These are phyloP conservation scores for Neotoma lepida DNA, from an alignment of 2,113 vertebrate species.

Conservation along the genomic window DNA sequence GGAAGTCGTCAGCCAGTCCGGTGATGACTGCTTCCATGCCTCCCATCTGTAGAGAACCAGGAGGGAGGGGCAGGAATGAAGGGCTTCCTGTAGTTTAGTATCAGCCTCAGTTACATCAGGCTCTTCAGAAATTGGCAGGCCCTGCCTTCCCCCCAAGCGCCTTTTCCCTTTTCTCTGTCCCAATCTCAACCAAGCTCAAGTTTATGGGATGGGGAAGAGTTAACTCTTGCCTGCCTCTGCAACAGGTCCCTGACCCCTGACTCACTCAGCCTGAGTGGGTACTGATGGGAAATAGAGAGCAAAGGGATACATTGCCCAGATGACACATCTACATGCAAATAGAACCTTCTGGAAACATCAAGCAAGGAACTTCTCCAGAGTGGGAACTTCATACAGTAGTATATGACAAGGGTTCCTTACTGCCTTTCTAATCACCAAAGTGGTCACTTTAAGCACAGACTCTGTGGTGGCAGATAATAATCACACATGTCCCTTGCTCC, in stretches of 20 bases:
- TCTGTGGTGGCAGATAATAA: too few relatives aligned
- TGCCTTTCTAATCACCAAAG: not conserved
- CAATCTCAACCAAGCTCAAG: not conserved
- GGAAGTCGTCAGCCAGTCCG: constrained; percentile 96
- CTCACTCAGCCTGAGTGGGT: not conserved
- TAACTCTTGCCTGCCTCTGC: not conserved
- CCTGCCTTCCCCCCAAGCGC: fast-evolving
- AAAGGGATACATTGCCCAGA: not conserved
- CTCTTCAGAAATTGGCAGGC: too few relatives aligned
- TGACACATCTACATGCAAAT: fast-evolving
- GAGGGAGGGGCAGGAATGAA: not conserved
- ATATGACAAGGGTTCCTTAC: not conserved
- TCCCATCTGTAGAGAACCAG: constrained; percentile 91
- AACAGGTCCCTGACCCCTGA: not conserved
- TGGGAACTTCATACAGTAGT: too few relatives aligned
- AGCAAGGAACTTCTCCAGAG: not conserved
- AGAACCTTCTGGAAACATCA: not conserved
- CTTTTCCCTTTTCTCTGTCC: not conserved
- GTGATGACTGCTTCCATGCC: constrained; percentile 99
- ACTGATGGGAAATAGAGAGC: fast-evolving
- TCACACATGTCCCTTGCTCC: fast-evolving
- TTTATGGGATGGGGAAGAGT: fast-evolving
- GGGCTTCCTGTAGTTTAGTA: not conserved
- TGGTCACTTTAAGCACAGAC: not conserved
- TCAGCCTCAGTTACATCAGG: not conserved